Evolutionary conservation across 2,113 vertebrate genomes (phyloP).

Genomic region (Elephas maximus): DNA sequence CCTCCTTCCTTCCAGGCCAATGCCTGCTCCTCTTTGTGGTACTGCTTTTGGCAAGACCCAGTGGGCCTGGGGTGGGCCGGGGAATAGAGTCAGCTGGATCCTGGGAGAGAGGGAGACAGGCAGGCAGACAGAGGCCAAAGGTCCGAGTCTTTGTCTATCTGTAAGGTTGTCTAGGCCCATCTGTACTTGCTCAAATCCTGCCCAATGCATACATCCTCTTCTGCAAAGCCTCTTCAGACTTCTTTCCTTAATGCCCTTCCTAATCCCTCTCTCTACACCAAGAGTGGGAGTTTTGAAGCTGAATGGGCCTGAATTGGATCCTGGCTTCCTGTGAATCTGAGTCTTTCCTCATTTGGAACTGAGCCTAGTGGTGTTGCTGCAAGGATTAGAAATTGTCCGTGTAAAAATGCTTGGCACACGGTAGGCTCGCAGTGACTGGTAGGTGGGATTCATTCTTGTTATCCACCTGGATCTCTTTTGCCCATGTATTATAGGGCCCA

Average conservation of each 20-base stretch:
- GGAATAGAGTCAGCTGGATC: background rate
- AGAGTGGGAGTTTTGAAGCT: background rate
- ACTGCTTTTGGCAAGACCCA: background rate
- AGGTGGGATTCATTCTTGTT: background rate
- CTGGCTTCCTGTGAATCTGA: background rate
- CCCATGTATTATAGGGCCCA: background rate
- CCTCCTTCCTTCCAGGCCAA: background rate
- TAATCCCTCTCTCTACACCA: background rate
- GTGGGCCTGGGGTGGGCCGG: no score
- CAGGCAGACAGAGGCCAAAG: background rate
- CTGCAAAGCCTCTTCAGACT: background rate
- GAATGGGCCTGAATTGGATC: background rate
- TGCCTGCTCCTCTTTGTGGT: background rate
- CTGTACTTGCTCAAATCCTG: background rate
- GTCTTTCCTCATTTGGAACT: background rate
- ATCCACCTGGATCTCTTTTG: background rate
- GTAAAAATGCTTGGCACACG: rapidly evolving
- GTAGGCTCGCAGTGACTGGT: background rate
- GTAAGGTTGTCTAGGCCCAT: background rate
- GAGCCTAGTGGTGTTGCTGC: background rate
- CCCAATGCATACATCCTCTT: background rate
- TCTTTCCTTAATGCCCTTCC: background rate
- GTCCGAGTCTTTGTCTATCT: background rate
- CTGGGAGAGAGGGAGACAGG: background rate
- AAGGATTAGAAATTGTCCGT: background rate